Evolutionary conservation across 35 echinoderm and acorn worm genomes (phyloP), one percentile per base, ranked within the genome.

Genomic region (Strongylocentrotus purpuratus): DNA sequence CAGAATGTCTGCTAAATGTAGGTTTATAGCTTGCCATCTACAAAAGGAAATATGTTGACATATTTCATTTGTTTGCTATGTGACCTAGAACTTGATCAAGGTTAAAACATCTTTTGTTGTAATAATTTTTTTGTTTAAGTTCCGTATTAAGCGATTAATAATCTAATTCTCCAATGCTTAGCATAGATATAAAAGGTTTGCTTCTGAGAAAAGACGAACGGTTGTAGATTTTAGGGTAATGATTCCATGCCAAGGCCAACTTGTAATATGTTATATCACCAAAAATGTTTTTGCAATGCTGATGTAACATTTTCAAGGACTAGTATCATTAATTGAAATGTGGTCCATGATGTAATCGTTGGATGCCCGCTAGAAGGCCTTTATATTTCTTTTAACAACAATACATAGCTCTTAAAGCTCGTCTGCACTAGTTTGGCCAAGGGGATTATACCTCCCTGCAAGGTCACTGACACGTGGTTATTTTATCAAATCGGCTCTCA

Each of bases 31-130:
- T n/a, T n/a, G 7, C 22, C 65, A 28, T 78, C 65, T 78, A 78
- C 65, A 78, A 78, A 78, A 9, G 65, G 65, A 78, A 78, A 78
- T 78, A 78, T 78, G 65, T 78, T 78, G 65, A 78, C n/a, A 78
- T 78, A 78, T 78, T 78, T 78, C 65, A 15, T 78, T 78, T 78
- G 65, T 78, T 78, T 78, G 28, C 7, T 78, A 28, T 78, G 65
- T 78, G 65, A 78, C 65, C 65, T 78, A 22, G 65, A 78, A n/a
- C 65, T 78, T 78, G 65, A n/a, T 22, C 20, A 22, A 28, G 22
- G 65, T 22, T 78, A 28, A 11, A 78, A 78, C 22, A 28, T 78
- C 65, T 8, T 78, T 78, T 78, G 20, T 78, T 78, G 20, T 78
- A 18, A 28, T 78, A n/a, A n/a, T 78, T 7, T 78, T 22, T 78